phyloP scores from a whole-genome alignment of 2,797 vertebrate species.

The Clamator glandarius region DNA sequence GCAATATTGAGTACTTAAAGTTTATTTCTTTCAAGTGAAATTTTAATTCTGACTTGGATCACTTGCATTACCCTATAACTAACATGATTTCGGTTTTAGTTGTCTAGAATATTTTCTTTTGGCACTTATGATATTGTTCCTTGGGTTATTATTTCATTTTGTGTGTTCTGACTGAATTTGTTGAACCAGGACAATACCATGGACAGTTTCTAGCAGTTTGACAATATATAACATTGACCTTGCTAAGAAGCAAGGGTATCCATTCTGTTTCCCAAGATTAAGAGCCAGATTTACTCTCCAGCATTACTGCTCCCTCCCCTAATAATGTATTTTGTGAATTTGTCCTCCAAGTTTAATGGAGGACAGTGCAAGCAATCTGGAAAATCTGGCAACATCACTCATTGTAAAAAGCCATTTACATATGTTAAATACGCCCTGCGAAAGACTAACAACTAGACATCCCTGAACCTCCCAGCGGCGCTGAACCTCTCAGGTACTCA shows the following conservation, averaged over 20 bases:
- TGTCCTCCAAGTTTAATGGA: constrained; percentile 59
- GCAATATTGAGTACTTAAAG: not conserved
- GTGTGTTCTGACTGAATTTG: not conserved
- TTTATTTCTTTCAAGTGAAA: not conserved
- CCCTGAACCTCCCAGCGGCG: not conserved
- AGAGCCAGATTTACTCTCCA: not conserved
- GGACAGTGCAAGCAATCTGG: constrained; percentile 54
- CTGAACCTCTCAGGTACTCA: not conserved
- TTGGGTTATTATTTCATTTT: not conserved
- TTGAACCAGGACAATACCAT: not conserved
- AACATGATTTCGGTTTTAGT: not conserved
- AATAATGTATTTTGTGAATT: constrained; percentile 26
- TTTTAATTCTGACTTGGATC: not conserved
- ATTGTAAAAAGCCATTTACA: constrained; percentile 50
- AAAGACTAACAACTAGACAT: not conserved
- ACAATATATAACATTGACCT: not conserved
- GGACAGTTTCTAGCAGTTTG: not conserved
- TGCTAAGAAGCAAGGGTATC: not conserved
- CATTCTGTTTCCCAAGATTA: not conserved
- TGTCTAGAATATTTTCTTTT: not conserved
- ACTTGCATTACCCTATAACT: not conserved
- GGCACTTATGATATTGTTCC: not conserved
- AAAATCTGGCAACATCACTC: constrained; percentile 53
- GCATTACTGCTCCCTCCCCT: not conserved
- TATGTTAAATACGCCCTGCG: constrained; percentile 40